phyloP scores from a whole-genome alignment of 1,140 invertebrate species.

The Sitobion miscanthi region DNA sequence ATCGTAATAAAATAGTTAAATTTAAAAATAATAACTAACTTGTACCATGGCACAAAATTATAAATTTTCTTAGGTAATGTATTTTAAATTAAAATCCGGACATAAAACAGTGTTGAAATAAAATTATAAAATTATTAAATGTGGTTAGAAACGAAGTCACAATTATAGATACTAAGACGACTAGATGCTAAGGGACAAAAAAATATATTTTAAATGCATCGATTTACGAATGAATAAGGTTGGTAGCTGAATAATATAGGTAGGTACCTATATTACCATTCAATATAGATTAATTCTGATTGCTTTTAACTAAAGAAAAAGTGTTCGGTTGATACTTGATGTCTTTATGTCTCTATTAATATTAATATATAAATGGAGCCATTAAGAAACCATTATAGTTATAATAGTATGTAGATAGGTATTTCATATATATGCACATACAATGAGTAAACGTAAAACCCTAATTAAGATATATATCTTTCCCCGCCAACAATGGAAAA shows the following conservation, averaged over 20 bases:
- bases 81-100: background rate
- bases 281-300: background rate
- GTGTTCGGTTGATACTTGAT: background rate
- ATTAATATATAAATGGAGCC: background rate
- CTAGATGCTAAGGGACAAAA: background rate
- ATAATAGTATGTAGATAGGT: background rate
- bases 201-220: background rate
- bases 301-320: background rate
- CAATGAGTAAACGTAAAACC: background rate
- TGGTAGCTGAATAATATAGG: background rate
- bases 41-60: background rate
- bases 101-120: background rate
- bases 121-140: background rate
- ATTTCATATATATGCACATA: background rate
- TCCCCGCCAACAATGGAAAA: background rate
- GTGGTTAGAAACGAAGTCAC: background rate
- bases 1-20: background rate
- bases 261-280: background rate
- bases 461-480: background rate
- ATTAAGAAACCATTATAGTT: background rate
- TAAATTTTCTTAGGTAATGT: background rate
- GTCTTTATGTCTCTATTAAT: background rate
- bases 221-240: background rate
- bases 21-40: background rate
- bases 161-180: background rate